Evolutionary conservation across 2,113 vertebrate species (phyloP).

Genomic region (Rhipidura dahli): DNA sequence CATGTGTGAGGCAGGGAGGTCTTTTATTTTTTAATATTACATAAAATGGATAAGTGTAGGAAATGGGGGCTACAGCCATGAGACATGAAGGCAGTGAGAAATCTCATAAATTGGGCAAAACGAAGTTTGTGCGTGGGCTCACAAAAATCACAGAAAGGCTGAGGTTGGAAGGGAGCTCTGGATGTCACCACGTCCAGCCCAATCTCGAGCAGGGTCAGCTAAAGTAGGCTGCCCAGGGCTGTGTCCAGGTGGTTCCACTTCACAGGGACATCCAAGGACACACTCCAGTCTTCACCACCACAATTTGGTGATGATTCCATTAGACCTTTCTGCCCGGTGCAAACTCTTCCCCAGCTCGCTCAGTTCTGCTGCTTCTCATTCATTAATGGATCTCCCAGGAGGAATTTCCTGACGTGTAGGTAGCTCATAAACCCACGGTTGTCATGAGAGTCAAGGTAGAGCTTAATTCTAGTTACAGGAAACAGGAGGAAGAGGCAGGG

Average conservation of each 20-base stretch:
- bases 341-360: background rate
- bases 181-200: background rate
- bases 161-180: background rate
- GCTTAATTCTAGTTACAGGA: slow-evolving; percentile 9
- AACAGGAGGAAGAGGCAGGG: background rate
- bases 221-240: background rate
- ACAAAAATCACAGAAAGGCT: background rate
- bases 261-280: background rate
- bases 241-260: background rate
- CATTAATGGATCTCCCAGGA: background rate
- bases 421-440: background rate
- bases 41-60: background rate
- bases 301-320: background rate
- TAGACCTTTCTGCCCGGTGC: background rate
- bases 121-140: rapidly evolving
- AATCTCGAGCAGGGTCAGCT: background rate
- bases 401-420: background rate
- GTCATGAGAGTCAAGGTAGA: background rate
- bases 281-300: background rate
- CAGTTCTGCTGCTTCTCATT: background rate
- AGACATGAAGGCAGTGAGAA: background rate
- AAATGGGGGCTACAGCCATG: background rate
- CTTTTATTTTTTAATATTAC: background rate
- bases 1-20: background rate
- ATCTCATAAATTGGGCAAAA: background rate